phyloP scores from a whole-genome alignment of 2,797 vertebrate species.

The Otolemur crassicaudatus region DNA sequence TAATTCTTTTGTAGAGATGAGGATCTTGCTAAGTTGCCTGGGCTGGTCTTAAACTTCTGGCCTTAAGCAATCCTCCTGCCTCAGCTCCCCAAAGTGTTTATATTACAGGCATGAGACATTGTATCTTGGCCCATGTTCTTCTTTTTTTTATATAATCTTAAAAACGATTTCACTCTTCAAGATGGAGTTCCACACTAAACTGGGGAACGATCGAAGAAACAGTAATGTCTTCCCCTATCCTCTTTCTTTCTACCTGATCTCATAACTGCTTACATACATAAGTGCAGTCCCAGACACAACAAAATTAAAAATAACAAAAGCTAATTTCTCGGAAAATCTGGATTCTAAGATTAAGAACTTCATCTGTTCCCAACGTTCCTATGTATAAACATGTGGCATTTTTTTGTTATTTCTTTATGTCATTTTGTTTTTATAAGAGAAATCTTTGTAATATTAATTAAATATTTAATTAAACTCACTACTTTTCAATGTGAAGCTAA shows the following conservation, averaged over 20 bases:
- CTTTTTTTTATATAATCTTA: not conserved
- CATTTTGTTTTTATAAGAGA: not conserved
- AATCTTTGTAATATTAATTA: not conserved
- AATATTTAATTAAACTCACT: not conserved
- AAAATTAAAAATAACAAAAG: slow-evolving; percentile 37
- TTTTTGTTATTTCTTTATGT: not conserved
- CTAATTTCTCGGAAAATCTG: slow-evolving; percentile 9
- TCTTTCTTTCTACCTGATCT: not conserved
- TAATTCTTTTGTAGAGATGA: not conserved
- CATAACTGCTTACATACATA: not conserved
- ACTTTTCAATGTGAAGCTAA: not conserved
- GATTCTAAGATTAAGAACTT: slow-evolving; percentile 23
- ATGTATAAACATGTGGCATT: not conserved
- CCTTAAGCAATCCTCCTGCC: not conserved
- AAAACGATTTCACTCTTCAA: slow-evolving; percentile 13
- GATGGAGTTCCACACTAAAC: not conserved
- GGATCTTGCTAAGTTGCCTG: not conserved
- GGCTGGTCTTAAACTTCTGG: not conserved
- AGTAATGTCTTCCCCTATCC: not conserved
- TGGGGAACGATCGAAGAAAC: not conserved
- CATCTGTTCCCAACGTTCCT: not conserved
- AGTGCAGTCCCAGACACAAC: not conserved
- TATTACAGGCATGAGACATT: not conserved
- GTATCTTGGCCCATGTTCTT: not conserved
- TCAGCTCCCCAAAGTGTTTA: not conserved